phyloP scores from a whole-genome alignment of 2,888 invertebrate species.

The Polydrusus tereticollis region DNA sequence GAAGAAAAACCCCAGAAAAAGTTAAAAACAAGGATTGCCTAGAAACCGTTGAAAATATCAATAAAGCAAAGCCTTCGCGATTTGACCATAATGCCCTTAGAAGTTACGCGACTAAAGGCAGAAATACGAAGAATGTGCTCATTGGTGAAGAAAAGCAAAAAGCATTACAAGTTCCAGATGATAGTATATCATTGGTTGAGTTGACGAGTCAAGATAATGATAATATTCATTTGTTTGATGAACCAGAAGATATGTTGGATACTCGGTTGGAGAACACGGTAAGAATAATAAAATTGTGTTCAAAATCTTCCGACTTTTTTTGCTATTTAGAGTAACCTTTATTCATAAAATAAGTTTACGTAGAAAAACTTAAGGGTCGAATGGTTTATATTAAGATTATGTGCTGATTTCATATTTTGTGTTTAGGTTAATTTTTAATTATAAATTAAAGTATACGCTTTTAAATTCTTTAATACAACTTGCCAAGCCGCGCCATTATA shows the following conservation, averaged over 20 bases:
- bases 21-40: not conserved
- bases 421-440: too few relatives aligned
- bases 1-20: not conserved
- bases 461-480: too few relatives aligned
- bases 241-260: slow-evolving; percentile 40
- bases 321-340: too few relatives aligned
- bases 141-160: not conserved
- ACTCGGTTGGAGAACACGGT: slow-evolving; percentile 34
- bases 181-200: slow-evolving; percentile 33
- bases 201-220: not conserved
- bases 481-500: too few relatives aligned
- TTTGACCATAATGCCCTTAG: slow-evolving; percentile 26
- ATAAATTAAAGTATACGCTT: too few relatives aligned
- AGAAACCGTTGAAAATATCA: not conserved
- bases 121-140: not conserved
- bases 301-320: too few relatives aligned
- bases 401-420: too few relatives aligned
- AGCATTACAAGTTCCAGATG: not conserved
- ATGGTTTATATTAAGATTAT: too few relatives aligned
- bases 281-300: slow-evolving; percentile 1
- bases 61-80: slow-evolving; percentile 16
- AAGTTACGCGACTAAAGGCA: slow-evolving; percentile 22
- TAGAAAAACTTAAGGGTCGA: too few relatives aligned
- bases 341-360: not conserved
- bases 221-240: slow-evolving; percentile 33